Percentiles rank a stretch among this genome's conserved stretches.
These are phyloP conservation scores for Dinocampus coccinellae DNA, from an alignment of 2,888 invertebrate species.

Conservation along the genomic window DNA sequence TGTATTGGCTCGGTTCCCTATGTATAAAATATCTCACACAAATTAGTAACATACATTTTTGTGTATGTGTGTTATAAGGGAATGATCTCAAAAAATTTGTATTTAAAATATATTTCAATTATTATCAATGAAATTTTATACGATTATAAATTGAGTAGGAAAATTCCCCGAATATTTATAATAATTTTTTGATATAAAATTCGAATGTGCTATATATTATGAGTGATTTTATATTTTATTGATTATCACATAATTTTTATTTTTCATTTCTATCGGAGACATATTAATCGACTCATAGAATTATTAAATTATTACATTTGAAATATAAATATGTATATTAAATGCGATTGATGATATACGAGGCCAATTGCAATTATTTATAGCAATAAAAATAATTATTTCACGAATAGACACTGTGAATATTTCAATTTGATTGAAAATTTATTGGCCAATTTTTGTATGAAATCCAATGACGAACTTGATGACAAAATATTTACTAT, in stretches of 20 bases:
- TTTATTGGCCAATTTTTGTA: not conserved
- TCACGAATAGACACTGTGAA: not conserved
- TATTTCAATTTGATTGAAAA: not conserved
- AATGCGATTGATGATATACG: too few species aligned
- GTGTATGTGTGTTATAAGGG: not conserved
- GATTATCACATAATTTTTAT: not conserved
- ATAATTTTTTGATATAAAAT: too few species aligned
- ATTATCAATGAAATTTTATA: not conserved
- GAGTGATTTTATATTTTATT: not conserved
- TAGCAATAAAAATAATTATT: not conserved
- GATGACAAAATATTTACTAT: conserved; percentile 46
- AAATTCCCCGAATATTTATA: not conserved
- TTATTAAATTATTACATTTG: not conserved
- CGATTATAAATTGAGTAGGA: not conserved
- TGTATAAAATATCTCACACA: not conserved
- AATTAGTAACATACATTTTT: conserved; percentile 6
- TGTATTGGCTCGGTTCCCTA: conserved; percentile 30
- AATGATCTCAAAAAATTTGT: not conserved
- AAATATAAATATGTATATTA: too few species aligned
- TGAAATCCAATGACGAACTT: not conserved
- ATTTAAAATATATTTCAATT: not conserved
- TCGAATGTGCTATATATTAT: not conserved
- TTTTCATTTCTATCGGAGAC: not conserved
- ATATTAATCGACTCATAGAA: not conserved
- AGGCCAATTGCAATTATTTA: not conserved